A percentile compares a stretch with the other conserved stretches of the same genome.
These are phyloP conservation scores for Okapia johnstoni DNA, from an alignment of 2,113 vertebrate species.

Conservation along the genomic window DNA sequence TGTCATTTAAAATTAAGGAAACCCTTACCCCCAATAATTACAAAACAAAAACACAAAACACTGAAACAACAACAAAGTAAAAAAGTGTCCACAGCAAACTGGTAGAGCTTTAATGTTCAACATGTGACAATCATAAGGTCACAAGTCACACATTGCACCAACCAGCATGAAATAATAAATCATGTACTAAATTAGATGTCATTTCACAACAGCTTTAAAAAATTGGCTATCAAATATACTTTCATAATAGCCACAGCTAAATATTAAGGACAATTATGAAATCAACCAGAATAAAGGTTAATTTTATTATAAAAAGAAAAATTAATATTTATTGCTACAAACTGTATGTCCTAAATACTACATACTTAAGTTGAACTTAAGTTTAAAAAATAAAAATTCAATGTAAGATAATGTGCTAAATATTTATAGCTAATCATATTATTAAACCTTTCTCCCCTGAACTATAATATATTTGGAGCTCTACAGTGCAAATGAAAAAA, in stretches of 20 bases:
- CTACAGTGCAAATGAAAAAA: background rate
- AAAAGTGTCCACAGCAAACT: background rate
- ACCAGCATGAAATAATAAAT: slow-evolving; percentile 52
- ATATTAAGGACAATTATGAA: slow-evolving; percentile 65
- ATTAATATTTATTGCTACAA: background rate
- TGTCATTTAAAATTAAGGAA: slow-evolving; percentile 21
- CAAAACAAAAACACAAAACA: slow-evolving; percentile 4
- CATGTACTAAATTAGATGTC: slow-evolving; percentile 8
- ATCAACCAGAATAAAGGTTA: slow-evolving; percentile 69
- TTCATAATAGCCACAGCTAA: slow-evolving; percentile 61
- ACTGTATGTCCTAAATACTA: background rate
- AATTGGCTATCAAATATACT: slow-evolving; percentile 65
- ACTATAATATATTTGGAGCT: background rate
- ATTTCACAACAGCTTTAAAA: slow-evolving; percentile 69
- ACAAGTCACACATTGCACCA: slow-evolving; percentile 36
- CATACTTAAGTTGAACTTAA: background rate
- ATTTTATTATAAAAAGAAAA: slow-evolving; percentile 39
- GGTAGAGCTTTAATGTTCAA: background rate
- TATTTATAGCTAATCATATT: background rate
- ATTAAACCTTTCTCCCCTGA: background rate
- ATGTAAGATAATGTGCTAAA: background rate
- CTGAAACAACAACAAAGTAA: background rate
- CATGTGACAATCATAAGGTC: slow-evolving; percentile 54
- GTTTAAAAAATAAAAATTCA: slow-evolving; percentile 25
- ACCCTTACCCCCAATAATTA: background rate